Evolutionary conservation across 1,140 invertebrate genomes (phyloP).

Genomic region (Lordiphosa stackelbergi): DNA sequence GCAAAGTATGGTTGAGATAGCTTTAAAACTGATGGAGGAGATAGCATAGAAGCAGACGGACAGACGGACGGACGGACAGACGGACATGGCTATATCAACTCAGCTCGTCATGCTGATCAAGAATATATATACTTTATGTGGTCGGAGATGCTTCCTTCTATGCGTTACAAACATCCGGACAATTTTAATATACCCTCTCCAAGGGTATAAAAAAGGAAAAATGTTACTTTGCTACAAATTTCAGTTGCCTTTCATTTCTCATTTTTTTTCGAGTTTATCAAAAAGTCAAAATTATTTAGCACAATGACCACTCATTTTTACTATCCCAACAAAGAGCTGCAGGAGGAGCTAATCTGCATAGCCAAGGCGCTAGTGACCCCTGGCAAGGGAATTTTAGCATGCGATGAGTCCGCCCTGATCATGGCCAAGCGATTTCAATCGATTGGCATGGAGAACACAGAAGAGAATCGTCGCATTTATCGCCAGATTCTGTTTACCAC

Average conservation of each 20-base stretch:
- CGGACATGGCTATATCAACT: too few relatives aligned
- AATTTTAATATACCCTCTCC: too few relatives aligned
- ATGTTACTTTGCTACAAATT: not conserved
- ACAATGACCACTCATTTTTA: constrained; percentile 87
- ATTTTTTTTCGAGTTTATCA: not conserved
- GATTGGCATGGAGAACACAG: constrained; percentile 87
- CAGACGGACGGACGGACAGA: too few relatives aligned
- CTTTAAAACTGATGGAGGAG: too few relatives aligned
- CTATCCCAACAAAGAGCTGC: constrained; percentile 89
- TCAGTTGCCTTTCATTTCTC: not conserved
- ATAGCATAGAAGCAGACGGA: too few relatives aligned
- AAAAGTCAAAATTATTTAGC: constrained; percentile 42
- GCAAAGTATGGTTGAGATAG: too few relatives aligned
- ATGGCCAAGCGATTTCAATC: constrained; percentile 88
- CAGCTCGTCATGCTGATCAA: too few relatives aligned
- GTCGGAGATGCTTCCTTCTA: too few relatives aligned
- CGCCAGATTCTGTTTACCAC: constrained; percentile 94
- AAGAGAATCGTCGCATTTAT: constrained; percentile 91
- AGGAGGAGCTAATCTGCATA: constrained; percentile 92
- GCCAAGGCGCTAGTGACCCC: constrained; percentile 92
- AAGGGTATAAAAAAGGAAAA: not conserved
- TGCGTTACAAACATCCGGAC: too few relatives aligned
- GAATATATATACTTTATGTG: too few relatives aligned
- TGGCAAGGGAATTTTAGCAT: constrained; percentile 93
- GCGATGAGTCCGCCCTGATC: constrained; percentile 90